Evolutionary conservation across 2,888 invertebrate genomes (phyloP), one percentile per base, ranked within the genome.

Genomic region (Acanthococcus lagerstroemiae): DNA sequence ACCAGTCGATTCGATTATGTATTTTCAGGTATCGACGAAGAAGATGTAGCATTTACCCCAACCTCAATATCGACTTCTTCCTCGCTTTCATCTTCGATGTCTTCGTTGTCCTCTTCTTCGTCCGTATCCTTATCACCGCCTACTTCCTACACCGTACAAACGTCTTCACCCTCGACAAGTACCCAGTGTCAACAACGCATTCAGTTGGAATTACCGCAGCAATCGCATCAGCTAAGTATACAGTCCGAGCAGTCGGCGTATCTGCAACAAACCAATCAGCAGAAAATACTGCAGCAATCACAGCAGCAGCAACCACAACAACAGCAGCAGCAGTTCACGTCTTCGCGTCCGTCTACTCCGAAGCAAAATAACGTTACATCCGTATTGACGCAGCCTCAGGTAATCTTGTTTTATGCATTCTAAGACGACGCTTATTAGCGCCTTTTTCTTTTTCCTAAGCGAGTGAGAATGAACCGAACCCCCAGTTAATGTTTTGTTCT

Each of bases 21-120:
- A 17, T 37, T 65, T 69, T 54, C 70, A 72, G 75, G 76, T 66
- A 84, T 84, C 69, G 85, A 84, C 60, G 86, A 85, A 69, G 83
- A 84, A 69, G 86, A 86, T 70, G 82, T 82, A 50, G 80, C 79
- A 56, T 71, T 70, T 7, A 56, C 69, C 48, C 67, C 67, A 15
- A 9, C 67, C 58, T n/a, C 67, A 55, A 21, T 67, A 67, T 56
- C 67, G 21, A 27, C 44, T 12, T 17, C 65, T 4, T 55, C 66
- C 9, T 54, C 66, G 2, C 12, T 63, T 15, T 65, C 65, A 24
- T 63, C 67, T 19, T 65, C 55, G 15, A 3, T 58, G 15, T 61
- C 67, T 6, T 55, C 67, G 5, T 27, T 66, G 30, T 66, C 65
- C 22, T 66, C 56, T 19, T 19, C 56, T 27, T 50, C 66, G 27